Evolutionary conservation across 2,888 invertebrate species (phyloP).

Genomic region (Cetonia aurata): DNA sequence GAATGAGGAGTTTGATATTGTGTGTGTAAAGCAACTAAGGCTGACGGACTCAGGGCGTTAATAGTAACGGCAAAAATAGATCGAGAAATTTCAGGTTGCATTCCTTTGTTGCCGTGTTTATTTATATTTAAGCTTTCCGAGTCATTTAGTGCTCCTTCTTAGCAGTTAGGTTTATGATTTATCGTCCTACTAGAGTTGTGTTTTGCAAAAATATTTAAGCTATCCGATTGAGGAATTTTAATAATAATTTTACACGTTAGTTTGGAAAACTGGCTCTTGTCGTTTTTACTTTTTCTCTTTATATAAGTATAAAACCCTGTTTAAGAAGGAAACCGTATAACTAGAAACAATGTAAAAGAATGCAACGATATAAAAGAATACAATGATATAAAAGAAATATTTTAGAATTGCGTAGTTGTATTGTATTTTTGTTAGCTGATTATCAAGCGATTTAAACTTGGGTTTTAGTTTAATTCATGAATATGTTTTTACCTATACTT

Average conservation of each 20-base stretch:
- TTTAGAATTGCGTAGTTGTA: too few relatives aligned
- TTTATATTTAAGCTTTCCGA: conserved; percentile 6
- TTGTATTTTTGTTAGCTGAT: too few relatives aligned
- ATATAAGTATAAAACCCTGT: too few relatives aligned
- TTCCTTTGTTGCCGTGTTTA: conserved; percentile 26
- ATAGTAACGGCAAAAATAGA: conserved; percentile 17
- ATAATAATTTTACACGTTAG: conserved; percentile 20
- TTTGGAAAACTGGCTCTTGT: background rate
- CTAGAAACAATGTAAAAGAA: too few relatives aligned
- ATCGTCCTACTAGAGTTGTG: background rate
- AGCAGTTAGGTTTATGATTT: conserved; percentile 14
- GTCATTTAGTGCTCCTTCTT: conserved; percentile 21
- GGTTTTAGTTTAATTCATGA: too few relatives aligned
- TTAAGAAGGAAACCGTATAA: too few relatives aligned
- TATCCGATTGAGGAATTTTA: conserved; percentile 4
- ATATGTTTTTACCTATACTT: too few relatives aligned
- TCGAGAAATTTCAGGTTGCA: conserved; percentile 30
- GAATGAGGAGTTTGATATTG: background rate
- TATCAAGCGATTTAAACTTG: too few relatives aligned
- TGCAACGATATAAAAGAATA: too few relatives aligned
- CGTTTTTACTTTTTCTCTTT: too few relatives aligned
- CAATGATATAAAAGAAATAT: too few relatives aligned
- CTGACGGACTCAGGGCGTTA: conserved; percentile 5
- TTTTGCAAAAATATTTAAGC: conserved; percentile 10
- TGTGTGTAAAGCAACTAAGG: background rate